These are phyloP conservation scores for Acanthornis magna DNA, from an alignment of 2,797 vertebrate genomes.

Conservation along the genomic window DNA sequence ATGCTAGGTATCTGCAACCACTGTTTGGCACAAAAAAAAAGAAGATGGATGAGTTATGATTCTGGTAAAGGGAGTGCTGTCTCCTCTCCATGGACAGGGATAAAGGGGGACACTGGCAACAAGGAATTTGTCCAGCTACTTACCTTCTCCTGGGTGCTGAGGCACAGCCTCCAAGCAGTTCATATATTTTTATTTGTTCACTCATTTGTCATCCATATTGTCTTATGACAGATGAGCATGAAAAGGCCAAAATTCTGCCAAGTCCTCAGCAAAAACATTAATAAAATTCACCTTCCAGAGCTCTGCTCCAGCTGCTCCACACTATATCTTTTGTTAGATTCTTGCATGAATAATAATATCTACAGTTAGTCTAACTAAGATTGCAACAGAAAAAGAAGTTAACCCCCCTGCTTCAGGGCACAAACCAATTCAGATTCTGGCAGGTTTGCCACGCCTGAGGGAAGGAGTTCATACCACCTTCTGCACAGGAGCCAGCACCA, in stretches of 20 bases:
- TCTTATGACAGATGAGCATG: background rate
- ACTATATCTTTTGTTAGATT: background rate
- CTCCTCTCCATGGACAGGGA: background rate
- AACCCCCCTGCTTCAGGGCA: background rate
- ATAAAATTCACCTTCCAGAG: conserved; percentile 30
- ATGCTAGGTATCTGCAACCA: background rate
- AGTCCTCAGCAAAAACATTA: conserved; percentile 23
- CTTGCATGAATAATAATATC: conserved; percentile 25
- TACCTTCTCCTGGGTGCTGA: background rate
- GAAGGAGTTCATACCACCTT: background rate
- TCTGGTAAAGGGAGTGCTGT: background rate
- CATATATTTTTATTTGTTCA: background rate
- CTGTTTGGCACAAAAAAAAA: background rate
- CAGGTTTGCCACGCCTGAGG: background rate
- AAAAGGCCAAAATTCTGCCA: conserved; percentile 20
- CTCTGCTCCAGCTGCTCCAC: conserved; percentile 24
- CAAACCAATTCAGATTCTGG: background rate
- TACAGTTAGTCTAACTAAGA: background rate
- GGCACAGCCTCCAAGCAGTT: background rate
- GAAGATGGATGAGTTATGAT: background rate
- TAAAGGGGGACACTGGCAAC: background rate
- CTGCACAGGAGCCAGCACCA: background rate
- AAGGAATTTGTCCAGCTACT: background rate
- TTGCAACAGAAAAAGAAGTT: conserved; percentile 4
- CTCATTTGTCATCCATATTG: background rate